Evolutionary conservation across 1,140 invertebrate genomes (phyloP), one percentile per base, ranked within the genome.

Genomic region (Pseudoatta argentina): DNA sequence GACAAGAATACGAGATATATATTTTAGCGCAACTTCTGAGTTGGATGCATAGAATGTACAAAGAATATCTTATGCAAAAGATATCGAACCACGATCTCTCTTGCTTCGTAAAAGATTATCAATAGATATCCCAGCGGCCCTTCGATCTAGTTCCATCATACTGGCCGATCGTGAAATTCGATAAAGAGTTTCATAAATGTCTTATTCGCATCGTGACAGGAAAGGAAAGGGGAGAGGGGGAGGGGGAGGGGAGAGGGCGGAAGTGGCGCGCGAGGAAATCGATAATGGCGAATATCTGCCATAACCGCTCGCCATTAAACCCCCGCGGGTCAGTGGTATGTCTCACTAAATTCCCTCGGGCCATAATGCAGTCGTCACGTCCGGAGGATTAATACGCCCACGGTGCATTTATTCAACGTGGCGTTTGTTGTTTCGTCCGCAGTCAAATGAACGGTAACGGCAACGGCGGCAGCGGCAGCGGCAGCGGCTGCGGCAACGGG

Each of bases 381-480:
- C 57, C 51, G 39, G 63, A 59, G 71, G 77, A 86, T 89, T 89
- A 89, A 89, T 89, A 89, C 87, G 44, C 57, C 63, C 77, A 76
- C 72, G 44, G 76, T 77, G 85, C 77, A 89, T 89, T 89, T 86
- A 89, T 89, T 71, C 55, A 63, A 57, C 63, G 69, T 61, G 78
- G 76, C 53, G 85, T 89, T 89, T 89, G 77, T 88, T 88, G 79
- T 83, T 83, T 83, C 79, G 79, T 83, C 79, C 79, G 79, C 79
- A 83, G 79, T 83, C 79, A 83, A 83, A 83, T 73, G 79, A 83
- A 83, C 79, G 79, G 67, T 53, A 27, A 21, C 67, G 67, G 69
- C 30, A 14, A 1, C 21, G 78, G 53, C 27, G 55, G 55, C 18
- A 6, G 48, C 18, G 44, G 24, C 27, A 0, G 27, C 27, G 2